Percentiles rank a stretch among this genome's conserved stretches.
Evolutionary conservation across 2,797 vertebrate genomes (phyloP).

Genomic region (Sylvilagus floridanus): DNA sequence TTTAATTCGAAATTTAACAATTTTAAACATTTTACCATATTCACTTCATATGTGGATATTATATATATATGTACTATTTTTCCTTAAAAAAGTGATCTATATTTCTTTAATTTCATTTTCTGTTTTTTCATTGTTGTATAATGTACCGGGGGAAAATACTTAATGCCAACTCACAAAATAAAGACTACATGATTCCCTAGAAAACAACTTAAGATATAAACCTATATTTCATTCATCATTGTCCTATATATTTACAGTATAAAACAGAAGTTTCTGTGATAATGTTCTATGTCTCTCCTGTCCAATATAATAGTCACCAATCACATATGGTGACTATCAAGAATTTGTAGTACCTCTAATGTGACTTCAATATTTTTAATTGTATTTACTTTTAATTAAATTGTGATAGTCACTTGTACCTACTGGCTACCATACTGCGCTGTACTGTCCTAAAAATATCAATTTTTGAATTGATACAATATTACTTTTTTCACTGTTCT

Average conservation of each 20-base stretch:
- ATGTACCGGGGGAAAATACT: background rate
- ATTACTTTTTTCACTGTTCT: background rate
- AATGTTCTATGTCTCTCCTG: background rate
- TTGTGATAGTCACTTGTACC: background rate
- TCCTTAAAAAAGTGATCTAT: no score
- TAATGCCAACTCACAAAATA: background rate
- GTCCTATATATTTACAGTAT: background rate
- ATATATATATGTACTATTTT: background rate
- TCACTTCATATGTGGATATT: background rate
- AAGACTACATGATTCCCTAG: background rate
- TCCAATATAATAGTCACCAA: background rate
- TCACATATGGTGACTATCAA: background rate
- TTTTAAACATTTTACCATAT: background rate
- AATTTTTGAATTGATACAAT: background rate
- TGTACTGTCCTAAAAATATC: background rate
- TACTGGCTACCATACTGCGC: no score
- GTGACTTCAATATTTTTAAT: background rate
- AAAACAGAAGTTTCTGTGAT: background rate
- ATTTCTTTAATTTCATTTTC: background rate
- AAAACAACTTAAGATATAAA: background rate
- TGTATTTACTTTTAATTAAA: background rate
- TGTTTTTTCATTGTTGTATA: background rate
- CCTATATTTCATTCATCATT: background rate
- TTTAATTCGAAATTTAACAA: no score
- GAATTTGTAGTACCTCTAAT: background rate